Conservation (phyloP, 2,888 invertebrate genomes). For the Drosophila hawaiiensis region DNA sequence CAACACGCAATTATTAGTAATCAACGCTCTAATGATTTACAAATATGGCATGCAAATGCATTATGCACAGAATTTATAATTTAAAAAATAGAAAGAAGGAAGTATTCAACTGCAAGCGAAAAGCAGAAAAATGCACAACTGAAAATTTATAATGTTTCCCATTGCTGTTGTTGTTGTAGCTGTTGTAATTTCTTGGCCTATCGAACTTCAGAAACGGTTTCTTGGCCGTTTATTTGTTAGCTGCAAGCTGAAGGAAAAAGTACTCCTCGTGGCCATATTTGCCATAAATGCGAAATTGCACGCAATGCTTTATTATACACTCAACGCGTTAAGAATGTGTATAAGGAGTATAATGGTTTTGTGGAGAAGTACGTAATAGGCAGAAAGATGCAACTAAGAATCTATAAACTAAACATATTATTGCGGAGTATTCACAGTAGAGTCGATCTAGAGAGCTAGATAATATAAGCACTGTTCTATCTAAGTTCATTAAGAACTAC, state of each 20-base stretch:
- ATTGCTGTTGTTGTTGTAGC: conserved; percentile 5
- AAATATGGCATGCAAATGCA: conserved; percentile 22
- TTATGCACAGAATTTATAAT: conserved; percentile 2
- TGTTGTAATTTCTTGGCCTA: conserved; percentile 27
- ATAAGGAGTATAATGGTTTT: background rate
- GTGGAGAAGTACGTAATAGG: background rate
- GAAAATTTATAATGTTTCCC: conserved; percentile 25
- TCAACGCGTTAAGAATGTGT: background rate
- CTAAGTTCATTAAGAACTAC: no score
- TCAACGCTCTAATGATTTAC: conserved; percentile 29
- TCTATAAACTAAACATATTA: no score
- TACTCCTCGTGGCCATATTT: conserved; percentile 8
- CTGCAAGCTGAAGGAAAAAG: background rate
- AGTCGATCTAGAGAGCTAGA: background rate
- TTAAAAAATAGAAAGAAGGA: background rate
- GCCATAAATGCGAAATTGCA: conserved; percentile 10
- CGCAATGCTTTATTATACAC: conserved; percentile 23
- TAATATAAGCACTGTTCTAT: background rate
- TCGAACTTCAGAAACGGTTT: conserved; percentile 32
- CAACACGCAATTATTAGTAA: conserved; percentile 47
- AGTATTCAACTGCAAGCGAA: conserved; percentile 2
- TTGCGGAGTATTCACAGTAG: background rate
- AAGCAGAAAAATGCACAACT: conserved; percentile 6
- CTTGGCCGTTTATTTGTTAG: conserved; percentile 7
- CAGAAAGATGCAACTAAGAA: background rate